These are phyloP conservation scores for Sinocyclocheilus rhinocerous DNA, from an alignment of 2,113 vertebrate genomes.

Conservation along the genomic window DNA sequence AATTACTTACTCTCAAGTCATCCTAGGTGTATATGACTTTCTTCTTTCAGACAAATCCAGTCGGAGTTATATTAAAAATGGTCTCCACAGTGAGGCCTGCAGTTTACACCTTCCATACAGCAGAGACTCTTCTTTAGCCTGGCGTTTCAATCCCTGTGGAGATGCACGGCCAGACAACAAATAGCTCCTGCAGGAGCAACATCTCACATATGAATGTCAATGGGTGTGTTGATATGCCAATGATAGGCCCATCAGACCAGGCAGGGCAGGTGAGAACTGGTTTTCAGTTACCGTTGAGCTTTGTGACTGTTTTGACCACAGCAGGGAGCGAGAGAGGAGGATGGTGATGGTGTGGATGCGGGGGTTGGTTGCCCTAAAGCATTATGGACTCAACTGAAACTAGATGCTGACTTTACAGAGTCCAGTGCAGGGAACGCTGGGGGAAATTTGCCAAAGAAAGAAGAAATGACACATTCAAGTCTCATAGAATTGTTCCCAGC, in stretches of 20 bases:
- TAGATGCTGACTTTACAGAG: constrained; percentile 7
- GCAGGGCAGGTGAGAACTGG: constrained; percentile 39
- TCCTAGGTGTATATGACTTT: too few relatives aligned
- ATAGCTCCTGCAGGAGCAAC: constrained; percentile 16
- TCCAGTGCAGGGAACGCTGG: neutral
- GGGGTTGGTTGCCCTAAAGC: constrained; percentile 14
- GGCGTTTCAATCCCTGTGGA: constrained; percentile 31
- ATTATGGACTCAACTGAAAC: constrained; percentile 6
- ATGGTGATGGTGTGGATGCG: constrained; percentile 9
- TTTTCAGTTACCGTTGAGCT: constrained; percentile 46
- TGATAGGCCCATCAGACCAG: constrained; percentile 48
- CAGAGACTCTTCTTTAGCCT: constrained; percentile 15
- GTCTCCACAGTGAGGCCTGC: constrained; percentile 61
- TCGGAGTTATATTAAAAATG: too few relatives aligned
- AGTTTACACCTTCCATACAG: constrained; percentile 56
- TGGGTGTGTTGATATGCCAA: constrained; percentile 47
- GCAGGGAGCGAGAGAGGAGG: constrained; percentile 21
- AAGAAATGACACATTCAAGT: constrained; percentile 32
- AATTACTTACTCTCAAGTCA: too few relatives aligned
- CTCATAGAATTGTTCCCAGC: constrained; percentile 7
- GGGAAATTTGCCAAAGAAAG: constrained; percentile 13
- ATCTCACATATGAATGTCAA: constrained; percentile 52
- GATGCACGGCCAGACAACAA: constrained; percentile 34
- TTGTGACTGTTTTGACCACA: constrained; percentile 37
- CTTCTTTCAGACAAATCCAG: too few relatives aligned